Evolutionary conservation across 2,888 invertebrate species (phyloP).

Genomic region (Tipula vernalis): DNA sequence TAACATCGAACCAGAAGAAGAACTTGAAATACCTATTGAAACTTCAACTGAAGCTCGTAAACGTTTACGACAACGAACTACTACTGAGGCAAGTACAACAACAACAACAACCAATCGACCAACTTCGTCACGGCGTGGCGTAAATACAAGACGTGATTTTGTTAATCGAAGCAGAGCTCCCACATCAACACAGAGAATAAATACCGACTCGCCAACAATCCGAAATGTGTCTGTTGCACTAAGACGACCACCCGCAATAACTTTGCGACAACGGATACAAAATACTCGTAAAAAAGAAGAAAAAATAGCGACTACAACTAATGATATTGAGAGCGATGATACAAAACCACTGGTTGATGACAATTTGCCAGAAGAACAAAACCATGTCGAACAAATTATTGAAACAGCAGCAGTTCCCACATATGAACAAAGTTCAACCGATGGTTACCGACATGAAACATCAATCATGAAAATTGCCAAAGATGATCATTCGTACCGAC

Average conservation of each 20-base stretch:
- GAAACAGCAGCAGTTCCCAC: background rate
- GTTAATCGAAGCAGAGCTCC: slow-evolving; percentile 15
- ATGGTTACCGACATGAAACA: slow-evolving; percentile 32
- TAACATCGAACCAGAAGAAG: background rate
- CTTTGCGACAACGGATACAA: slow-evolving; percentile 17
- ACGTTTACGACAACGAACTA: background rate
- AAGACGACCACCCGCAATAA: slow-evolving; percentile 13
- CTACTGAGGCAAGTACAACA: background rate
- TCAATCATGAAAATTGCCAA: slow-evolving; percentile 44
- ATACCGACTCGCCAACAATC: slow-evolving; percentile 14
- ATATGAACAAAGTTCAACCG: slow-evolving; percentile 18
- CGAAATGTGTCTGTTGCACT: slow-evolving; percentile 12
- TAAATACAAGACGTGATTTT: slow-evolving; percentile 15
- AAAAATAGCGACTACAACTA: slow-evolving; percentile 15
- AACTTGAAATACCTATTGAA: background rate
- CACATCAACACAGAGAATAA: slow-evolving; percentile 10
- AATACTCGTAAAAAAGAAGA: slow-evolving; percentile 24
- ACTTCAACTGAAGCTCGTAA: slow-evolving; percentile 10
- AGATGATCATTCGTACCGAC: slow-evolving; percentile 16
- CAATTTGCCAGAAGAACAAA: background rate
- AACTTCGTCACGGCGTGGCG: background rate
- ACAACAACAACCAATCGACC: background rate
- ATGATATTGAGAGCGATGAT: slow-evolving; percentile 29
- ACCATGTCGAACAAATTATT: background rate
- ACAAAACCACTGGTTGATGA: slow-evolving; percentile 28